Conservation (phyloP, 2,113 vertebrate genomes). For the Clarias macrocephalus region DNA sequence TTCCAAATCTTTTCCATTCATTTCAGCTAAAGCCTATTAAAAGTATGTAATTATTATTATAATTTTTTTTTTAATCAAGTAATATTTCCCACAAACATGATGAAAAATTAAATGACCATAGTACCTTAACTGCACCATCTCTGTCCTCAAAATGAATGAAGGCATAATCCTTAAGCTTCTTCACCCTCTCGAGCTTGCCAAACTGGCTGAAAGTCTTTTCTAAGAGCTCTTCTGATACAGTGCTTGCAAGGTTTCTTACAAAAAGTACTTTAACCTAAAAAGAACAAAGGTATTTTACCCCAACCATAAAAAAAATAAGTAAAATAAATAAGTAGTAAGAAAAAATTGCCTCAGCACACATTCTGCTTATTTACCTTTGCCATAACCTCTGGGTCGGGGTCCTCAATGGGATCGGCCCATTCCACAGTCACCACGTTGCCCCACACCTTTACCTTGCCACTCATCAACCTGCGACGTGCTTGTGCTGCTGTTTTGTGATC, state of each 20-base stretch:
- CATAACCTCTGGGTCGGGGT: slow-evolving; percentile 99
- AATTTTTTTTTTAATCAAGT: background rate
- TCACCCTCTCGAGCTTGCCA: slow-evolving; percentile 97
- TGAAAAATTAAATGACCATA: background rate
- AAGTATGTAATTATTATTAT: too few species aligned
- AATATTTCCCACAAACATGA: background rate
- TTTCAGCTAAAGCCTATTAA: slow-evolving; percentile 90
- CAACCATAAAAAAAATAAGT: background rate
- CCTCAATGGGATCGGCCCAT: slow-evolving; percentile 98
- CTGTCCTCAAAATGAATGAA: slow-evolving; percentile 99
- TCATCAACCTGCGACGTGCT: slow-evolving; percentile 96
- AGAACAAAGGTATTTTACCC: background rate
- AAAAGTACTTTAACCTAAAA: slow-evolving; percentile 95
- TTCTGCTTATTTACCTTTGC: slow-evolving; percentile 82
- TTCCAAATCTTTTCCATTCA: slow-evolving; percentile 98
- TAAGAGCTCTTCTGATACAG: slow-evolving; percentile 96
- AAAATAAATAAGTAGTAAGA: background rate
- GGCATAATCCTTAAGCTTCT: slow-evolving; percentile 98
- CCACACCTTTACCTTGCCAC: slow-evolving; percentile 99
- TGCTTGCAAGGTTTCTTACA: slow-evolving; percentile 95
- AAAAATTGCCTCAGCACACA: background rate
- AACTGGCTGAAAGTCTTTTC: slow-evolving; percentile 97
- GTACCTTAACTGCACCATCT: slow-evolving; percentile 97
- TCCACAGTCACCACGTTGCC: slow-evolving; percentile 98
- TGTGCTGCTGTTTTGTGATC: slow-evolving; percentile 99